These are phyloP conservation scores for Dryocosmus kuriphilus DNA, from an alignment of 2,888 invertebrate species.

Conservation along the genomic window DNA sequence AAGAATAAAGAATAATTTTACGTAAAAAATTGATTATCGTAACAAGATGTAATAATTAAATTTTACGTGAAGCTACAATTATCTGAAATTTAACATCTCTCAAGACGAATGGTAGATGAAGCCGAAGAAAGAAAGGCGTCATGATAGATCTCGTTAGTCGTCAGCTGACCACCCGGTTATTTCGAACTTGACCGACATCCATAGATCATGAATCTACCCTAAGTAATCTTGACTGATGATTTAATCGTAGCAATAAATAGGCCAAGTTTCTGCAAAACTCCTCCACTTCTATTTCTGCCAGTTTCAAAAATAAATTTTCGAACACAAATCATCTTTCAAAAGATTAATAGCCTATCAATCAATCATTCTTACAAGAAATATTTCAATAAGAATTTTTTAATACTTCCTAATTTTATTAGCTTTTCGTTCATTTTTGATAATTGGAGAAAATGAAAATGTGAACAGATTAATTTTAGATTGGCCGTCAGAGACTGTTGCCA, in stretches of 20 bases:
- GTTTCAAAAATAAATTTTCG: constrained; percentile 21
- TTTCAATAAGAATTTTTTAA: neutral
- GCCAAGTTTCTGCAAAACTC: constrained; percentile 7
- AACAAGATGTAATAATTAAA: constrained; percentile 11
- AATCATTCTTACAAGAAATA: neutral
- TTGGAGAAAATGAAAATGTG: neutral
- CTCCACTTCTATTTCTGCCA: constrained; percentile 29
- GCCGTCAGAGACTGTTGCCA: neutral
- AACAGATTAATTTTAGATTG: neutral
- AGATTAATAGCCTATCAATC: neutral
- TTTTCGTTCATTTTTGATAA: neutral
- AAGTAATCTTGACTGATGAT: constrained; percentile 35
- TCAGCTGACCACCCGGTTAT: constrained; percentile 33
- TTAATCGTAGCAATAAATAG: constrained; percentile 36
- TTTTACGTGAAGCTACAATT: constrained; percentile 5
- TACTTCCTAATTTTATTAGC: too few relatives aligned
- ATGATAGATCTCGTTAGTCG: constrained; percentile 38
- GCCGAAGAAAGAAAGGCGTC: constrained; percentile 35
- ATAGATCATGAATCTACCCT: constrained; percentile 26
- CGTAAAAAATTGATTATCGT: neutral
- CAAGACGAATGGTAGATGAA: constrained; percentile 25
- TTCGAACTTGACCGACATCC: constrained; percentile 37
- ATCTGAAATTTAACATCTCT: neutral
- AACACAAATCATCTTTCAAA: constrained; percentile 21
- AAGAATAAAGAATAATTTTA: neutral